Base-by-base conservation (phyloP, 2,113 vertebrate species). In the Prinia subflava region DNA sequence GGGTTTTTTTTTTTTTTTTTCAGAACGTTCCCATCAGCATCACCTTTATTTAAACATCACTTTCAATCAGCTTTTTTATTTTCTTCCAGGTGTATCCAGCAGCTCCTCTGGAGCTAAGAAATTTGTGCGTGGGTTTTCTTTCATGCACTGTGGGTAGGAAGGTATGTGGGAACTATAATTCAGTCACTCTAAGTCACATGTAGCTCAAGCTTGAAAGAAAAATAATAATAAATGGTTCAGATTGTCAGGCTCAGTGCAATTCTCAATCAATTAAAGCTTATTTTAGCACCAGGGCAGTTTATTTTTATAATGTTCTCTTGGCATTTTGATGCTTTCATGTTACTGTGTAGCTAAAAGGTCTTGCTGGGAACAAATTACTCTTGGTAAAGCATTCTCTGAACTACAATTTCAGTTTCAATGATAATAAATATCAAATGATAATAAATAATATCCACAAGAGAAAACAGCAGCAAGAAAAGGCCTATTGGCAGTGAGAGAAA, bases 201-300 rank as follows among this genome's bases (percentile, higher is more conserved):
- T 78, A 94, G 76, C 81, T 94, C 64, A 92, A 89, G 92, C 88
- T 68, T 95, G 76, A 84, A 92, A 96, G 88, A 84, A 96, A 96
- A 94, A 94, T 90, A 94, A 94, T 82, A 92, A 95, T 91, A 96
- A 89, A 85, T 79, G 28, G 50, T 78, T 94, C n/a, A 57, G 73
- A 87, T 91, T 94, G 95, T 92, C 93, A 96, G 76, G 83, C 83
- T 90, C 28, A 5, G 73, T 75, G 88, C 86, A 87, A 81, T 95
- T 93, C 83, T 88, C 83, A 89, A 95, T 97, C 96, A 96, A 96
- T 96, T 97, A 97, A 96, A 86, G 64, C 64, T 90, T 92, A 93
- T 96, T 97, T 96, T 95, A 97, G 93, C 76, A 94, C 41, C 60
- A 87, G 69, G 80, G 53, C 73, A 94, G 79, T 70, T 93, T 86